Conservation (phyloP, 1,140 invertebrate genomes). For the Coenobita brevimanus region DNA sequence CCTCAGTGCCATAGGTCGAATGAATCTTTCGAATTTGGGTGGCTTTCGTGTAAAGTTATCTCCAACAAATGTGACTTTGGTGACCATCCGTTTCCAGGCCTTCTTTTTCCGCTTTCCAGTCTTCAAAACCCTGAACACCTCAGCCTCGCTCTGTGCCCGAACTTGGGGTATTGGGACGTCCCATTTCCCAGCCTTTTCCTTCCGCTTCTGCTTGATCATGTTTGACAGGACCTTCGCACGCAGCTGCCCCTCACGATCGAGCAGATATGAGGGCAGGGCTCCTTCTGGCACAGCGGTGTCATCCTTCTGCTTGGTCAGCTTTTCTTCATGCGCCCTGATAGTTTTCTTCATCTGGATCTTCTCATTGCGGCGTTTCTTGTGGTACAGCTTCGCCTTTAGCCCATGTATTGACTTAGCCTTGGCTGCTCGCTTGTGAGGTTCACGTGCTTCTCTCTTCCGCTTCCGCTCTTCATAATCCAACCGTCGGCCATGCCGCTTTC, state of each 20-base stretch:
- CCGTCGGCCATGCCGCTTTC: slow-evolving; percentile 95
- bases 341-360: slow-evolving; percentile 99
- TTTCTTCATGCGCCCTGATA: slow-evolving; percentile 93
- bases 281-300: slow-evolving; percentile 89
- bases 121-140: slow-evolving; percentile 96
- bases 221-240: slow-evolving; percentile 97
- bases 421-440: slow-evolving; percentile 90
- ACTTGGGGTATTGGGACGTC: slow-evolving; percentile 99
- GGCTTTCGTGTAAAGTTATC: slow-evolving; percentile 99
- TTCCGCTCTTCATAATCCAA: slow-evolving; percentile 98
- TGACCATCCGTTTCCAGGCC: slow-evolving; percentile 99
- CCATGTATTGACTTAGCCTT: slow-evolving; percentile 94
- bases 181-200: slow-evolving; percentile 99
- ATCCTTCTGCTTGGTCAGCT: slow-evolving; percentile 87
- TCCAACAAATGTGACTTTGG: slow-evolving; percentile 98
- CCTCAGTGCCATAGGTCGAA: slow-evolving; percentile 96
- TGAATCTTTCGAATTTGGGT: slow-evolving; percentile 99
- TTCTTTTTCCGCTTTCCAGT: slow-evolving; percentile 96
- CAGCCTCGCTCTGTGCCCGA: slow-evolving; percentile 95
- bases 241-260: slow-evolving; percentile 96
- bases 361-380: slow-evolving; percentile 96
- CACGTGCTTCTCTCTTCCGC: slow-evolving; percentile 94
- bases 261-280: slow-evolving; percentile 94
- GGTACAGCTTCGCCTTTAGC: slow-evolving; percentile 98
- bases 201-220: slow-evolving; percentile 99